Conservation (phyloP, 2,888 invertebrate genomes). For the Lapara coniferarum region DNA sequence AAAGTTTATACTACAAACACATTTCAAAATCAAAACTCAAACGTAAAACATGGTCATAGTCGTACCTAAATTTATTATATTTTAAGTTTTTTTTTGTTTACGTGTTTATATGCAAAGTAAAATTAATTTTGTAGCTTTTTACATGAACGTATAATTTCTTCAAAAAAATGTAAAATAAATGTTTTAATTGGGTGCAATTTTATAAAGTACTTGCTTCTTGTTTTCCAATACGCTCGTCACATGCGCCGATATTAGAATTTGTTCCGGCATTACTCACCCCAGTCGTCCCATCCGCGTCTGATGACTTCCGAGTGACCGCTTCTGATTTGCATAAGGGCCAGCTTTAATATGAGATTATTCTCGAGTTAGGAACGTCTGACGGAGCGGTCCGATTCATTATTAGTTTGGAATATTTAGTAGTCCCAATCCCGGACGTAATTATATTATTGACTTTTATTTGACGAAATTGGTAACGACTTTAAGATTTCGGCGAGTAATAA, state of each 20-base stretch:
- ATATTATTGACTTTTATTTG: conserved; percentile 62
- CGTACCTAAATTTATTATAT: too few species aligned
- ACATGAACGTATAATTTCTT: too few species aligned
- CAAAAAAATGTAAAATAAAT: too few species aligned
- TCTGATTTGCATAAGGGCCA: conserved; percentile 80
- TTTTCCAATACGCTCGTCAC: not conserved
- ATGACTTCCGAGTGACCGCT: conserved; percentile 82
- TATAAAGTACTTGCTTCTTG: not conserved
- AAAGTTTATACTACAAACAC: too few species aligned
- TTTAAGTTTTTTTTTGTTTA: too few species aligned
- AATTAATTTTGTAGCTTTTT: too few species aligned
- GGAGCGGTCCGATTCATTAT: conserved; percentile 70
- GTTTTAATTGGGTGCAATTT: too few species aligned
- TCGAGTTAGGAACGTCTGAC: conserved; percentile 66
- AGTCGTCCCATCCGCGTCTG: conserved; percentile 49
- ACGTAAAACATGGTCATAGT: too few species aligned
- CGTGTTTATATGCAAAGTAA: too few species aligned
- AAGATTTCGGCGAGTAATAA: not conserved
- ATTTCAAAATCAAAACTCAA: too few species aligned
- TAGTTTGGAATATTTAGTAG: conserved; percentile 76
- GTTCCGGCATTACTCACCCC: conserved; percentile 15
- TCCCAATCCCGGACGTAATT: conserved; percentile 61
- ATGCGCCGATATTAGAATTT: not conserved
- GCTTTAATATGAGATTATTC: conserved; percentile 80
- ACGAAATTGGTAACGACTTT: conserved; percentile 30